Evolutionary conservation across 2,113 vertebrate genomes (phyloP), one percentile per base, ranked within the genome.

Genomic region (Leptobrachium leishanense): DNA sequence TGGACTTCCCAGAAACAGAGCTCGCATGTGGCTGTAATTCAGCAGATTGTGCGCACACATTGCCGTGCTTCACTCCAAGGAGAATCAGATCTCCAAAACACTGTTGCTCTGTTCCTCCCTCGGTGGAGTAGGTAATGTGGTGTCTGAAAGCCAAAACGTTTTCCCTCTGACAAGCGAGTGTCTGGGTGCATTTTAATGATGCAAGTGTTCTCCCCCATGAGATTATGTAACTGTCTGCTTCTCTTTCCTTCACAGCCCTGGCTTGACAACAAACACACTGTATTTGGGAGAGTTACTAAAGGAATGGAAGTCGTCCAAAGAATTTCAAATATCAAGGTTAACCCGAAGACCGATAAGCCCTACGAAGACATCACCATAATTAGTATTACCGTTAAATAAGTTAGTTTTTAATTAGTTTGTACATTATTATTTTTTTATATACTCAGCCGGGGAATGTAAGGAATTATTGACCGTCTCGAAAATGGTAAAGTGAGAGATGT

Each of bases 361-460:
- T 99, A 99, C 13, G 98, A 99, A 83, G 97, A 99, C 85, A 94
- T 99, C 90, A 98, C 95, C 88, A 99, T 99, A 82, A 99, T 99
- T 88, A 99, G 96, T 87, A 98, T 99, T 88, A 98, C 98, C 75
- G 89, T 99, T 65, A 99, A 99, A 82, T 99, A 91, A 92, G 74
- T 7, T 44, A 82, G 40, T 82, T 54, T 77, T 40, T 75, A 39
- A 74, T 55, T 74, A 67, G 15, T 41, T 46, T 68, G 71, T 80
- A 59, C 72, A 68, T 39, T 84, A 12, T 57, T 77, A 81, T 77
- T 59, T 59, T 12, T 59, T 59, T 59, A 31, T 64, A 20, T 64
- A 64, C 40, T 40, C 2, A 2, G 6, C 66, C 5, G 42, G 39
- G 66, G 40, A 20, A 2, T 12, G 66, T 12, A 43, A 0, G 66